Evolutionary conservation across 2,797 vertebrate species (phyloP).

Genomic region (Chromobotia macracanthus): DNA sequence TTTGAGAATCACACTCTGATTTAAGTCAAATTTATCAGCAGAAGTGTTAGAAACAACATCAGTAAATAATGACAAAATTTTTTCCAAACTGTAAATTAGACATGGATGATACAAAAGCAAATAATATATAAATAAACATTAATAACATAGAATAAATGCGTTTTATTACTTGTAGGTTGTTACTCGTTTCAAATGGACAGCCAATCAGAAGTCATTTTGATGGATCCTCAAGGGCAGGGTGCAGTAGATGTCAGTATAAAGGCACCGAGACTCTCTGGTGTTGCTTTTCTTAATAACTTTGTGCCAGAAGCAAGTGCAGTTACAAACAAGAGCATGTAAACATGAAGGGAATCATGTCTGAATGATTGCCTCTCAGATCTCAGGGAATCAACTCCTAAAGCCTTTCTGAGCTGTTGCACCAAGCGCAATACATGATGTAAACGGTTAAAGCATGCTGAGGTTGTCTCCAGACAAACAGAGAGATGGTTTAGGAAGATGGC

Average conservation of each 20-base stretch:
- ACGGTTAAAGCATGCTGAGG: conserved; percentile 11
- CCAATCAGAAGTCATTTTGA: conserved; percentile 65
- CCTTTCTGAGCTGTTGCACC: not conserved
- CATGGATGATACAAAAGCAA: too few relatives aligned
- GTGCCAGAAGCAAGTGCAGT: conserved; percentile 71
- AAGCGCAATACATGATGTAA: conserved; percentile 1
- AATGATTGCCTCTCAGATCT: conserved; percentile 44
- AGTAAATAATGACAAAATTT: too few relatives aligned
- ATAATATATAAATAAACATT: too few relatives aligned
- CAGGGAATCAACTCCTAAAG: conserved; percentile 20
- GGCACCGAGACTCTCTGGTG: conserved; percentile 54
- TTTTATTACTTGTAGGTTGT: too few relatives aligned
- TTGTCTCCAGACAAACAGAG: not conserved
- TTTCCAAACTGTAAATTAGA: too few relatives aligned
- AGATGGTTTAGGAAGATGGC: conserved; percentile 5
- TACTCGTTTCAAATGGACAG: too few relatives aligned
- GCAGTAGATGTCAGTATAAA: conserved; percentile 70
- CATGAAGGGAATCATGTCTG: conserved; percentile 73
- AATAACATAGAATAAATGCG: too few relatives aligned
- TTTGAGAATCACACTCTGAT: too few relatives aligned
- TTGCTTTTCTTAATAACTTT: conserved; percentile 67
- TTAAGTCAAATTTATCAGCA: too few relatives aligned
- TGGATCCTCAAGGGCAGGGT: conserved; percentile 73
- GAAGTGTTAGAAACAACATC: too few relatives aligned
- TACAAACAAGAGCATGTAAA: conserved; percentile 73